These are phyloP conservation scores for Molossus molossus DNA, from an alignment of 2,797 vertebrate genomes.

Conservation along the genomic window DNA sequence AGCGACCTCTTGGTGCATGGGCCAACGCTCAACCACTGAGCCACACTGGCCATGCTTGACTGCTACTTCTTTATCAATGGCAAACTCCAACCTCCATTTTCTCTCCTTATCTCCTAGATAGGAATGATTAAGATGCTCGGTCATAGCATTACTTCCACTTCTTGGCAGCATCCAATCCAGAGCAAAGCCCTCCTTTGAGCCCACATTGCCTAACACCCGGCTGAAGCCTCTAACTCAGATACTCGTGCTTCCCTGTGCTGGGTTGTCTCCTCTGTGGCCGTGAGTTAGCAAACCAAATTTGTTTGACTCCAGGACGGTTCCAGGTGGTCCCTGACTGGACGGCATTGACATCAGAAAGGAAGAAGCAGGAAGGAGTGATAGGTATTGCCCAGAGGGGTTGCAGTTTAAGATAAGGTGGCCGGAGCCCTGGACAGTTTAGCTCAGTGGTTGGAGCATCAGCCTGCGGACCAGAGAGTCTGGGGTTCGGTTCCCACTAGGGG, in stretches of 20 bases:
- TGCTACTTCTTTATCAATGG: not conserved
- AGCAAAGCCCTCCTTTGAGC: not conserved
- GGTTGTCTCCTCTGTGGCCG: not conserved
- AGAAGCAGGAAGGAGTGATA: not conserved
- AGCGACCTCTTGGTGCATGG: too few species aligned
- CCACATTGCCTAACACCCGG: not conserved
- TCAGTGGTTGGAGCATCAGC: too few species aligned
- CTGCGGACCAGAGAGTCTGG: too few species aligned
- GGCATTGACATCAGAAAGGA: not conserved
- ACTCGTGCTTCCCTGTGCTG: not conserved
- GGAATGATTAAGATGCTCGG: not conserved
- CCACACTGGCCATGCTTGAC: too few species aligned
- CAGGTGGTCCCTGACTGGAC: not conserved
- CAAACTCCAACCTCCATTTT: not conserved
- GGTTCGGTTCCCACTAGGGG: too few species aligned
- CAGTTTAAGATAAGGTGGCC: fast-evolving
- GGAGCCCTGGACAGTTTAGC: not conserved
- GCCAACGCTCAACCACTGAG: too few species aligned
- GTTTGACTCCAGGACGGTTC: not conserved
- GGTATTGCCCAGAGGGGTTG: not conserved
- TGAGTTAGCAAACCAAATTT: not conserved
- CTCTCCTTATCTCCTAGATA: too few species aligned
- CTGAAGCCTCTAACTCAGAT: not conserved
- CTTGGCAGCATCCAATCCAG: not conserved
- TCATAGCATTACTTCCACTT: not conserved